Base-by-base conservation (phyloP, 2,888 invertebrate genomes). In the Lacanobia oleracea region DNA sequence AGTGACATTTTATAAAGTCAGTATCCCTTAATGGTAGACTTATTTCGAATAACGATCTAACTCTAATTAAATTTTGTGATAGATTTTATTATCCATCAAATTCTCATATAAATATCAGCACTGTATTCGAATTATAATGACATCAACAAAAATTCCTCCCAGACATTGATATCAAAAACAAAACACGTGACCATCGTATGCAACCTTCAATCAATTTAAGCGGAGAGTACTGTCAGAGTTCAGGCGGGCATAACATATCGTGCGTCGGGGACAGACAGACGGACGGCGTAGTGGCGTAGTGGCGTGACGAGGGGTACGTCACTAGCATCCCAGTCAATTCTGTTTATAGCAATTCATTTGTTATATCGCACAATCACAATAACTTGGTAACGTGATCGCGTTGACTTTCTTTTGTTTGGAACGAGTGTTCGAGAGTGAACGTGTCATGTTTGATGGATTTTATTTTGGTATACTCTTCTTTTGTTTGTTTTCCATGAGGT, bases 231-330 rank as follows among this genome's bases (percentile, higher is more conserved):
- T 87, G 90, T 90, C 89, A 89, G 86, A 88, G 89, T 89, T 91
- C 90, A 89, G 90, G 87, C 84, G 88, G 85, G 90, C 91, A 89
- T 91, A 88, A 90, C 91, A 88, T 87, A 91, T 89, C 90, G 88
- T 84, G 83, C 87, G 91, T 90, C 91, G 88, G 85, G 86, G 88
- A 84, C 91, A 91, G 90, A 79, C 86, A 68, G 77, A 81, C 81
- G 67, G 75, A 81, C 81, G 80, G 66, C 79, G 76, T 84, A 79
- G 79, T 83, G 72, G 82, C 87, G 85, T 90, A 79, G 79, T 83
- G 73, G 82, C 87, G 85, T 90, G 90, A 89, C 90, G 86, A 89
- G 87, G 91, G 91, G 91, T 73, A 89, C 84, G 89, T 91, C 90
- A 91, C 83, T 74, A 86, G 80, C 78, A 86, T 83, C 85, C 81